These are phyloP conservation scores for Artibeus jamaicensis DNA, from an alignment of 2,797 vertebrate species.

Conservation along the genomic window DNA sequence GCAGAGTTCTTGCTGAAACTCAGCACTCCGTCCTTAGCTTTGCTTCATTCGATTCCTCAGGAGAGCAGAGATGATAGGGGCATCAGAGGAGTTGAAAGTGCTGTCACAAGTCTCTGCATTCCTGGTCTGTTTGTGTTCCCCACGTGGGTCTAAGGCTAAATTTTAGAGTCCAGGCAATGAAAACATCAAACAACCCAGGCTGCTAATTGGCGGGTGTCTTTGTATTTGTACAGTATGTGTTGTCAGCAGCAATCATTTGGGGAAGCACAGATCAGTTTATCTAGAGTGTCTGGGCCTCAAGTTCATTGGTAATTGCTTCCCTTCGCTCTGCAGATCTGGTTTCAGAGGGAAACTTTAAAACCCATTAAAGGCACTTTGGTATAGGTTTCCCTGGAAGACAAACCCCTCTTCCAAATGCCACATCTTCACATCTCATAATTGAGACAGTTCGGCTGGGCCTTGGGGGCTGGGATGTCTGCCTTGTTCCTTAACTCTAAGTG, in stretches of 20 bases:
- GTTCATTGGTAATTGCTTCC: conserved; percentile 60
- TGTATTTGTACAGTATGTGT: background rate
- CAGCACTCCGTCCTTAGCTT: background rate
- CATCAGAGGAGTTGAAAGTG: background rate
- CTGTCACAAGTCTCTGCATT: background rate
- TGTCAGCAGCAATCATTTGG: conserved; percentile 43
- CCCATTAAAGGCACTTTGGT: conserved; percentile 54
- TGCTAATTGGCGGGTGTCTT: conserved; percentile 36
- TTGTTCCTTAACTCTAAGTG: conserved; percentile 19
- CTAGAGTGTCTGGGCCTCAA: conserved; percentile 29
- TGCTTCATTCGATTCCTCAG: background rate
- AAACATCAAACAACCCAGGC: background rate
- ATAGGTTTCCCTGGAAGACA: conserved; percentile 59
- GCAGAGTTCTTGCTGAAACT: conserved; percentile 27
- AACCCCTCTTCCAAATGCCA: conserved; percentile 33
- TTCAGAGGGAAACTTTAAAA: conserved; percentile 64
- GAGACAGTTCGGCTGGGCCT: conserved; percentile 28
- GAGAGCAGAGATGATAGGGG: background rate
- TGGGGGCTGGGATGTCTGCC: background rate
- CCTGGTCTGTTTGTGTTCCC: background rate
- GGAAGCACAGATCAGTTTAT: conserved; percentile 10
- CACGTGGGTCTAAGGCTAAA: background rate
- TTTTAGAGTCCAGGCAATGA: background rate
- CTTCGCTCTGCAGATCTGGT: conserved; percentile 49
- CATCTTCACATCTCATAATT: conserved; percentile 12